Base-by-base conservation (phyloP, 2,113 vertebrate species). In the Micromys minutus region DNA sequence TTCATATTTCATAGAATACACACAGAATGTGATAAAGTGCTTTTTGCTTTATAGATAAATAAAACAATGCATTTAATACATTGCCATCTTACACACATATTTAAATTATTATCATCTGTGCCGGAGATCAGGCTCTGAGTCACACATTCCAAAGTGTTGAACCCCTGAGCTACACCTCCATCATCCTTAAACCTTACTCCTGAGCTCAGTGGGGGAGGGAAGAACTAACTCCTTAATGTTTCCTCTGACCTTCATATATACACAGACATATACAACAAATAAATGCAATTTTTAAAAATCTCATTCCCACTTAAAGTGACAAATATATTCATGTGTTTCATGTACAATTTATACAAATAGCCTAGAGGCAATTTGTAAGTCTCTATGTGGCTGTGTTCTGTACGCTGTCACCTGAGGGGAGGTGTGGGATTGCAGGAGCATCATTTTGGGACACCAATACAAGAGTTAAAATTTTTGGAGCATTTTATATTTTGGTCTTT, bases 1-100 rank as follows among this genome's bases (percentile, higher is more conserved):
- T 69, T 95, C 86, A 93, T 42, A 89, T 87, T 94, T 94, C 80
- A 94, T 89, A 92, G 93, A 89, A 92, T 59, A 91, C 26, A 95
- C 12, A 91, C 0, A 93, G 45, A 92, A 7, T 72, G 17, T 3
- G 93, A 83, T 91, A 96, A 97, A 97, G 75, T 97, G 91, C 69
- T 90, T 91, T 87, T 89, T 80, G 45, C 63, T 71, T 42, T 45
- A 45, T 29, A 31, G 55, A 57, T 84, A 83, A 83, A 63, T 22
- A 80, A 77, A 69, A 77, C 50, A 75, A 67, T 85, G 26, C 8
- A 16, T 91, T 91, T 92, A 63, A 71, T 63, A 42, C 67, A 34
- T 47, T 91, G 45, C 57, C 24, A 42, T 93, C 19, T 65, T 89
- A 77, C 47, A 89, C 42, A 47, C 26, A 47, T 36, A 36, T 36